Evolutionary conservation across 2,888 invertebrate genomes (phyloP).

Genomic region (Aromia moschata): DNA sequence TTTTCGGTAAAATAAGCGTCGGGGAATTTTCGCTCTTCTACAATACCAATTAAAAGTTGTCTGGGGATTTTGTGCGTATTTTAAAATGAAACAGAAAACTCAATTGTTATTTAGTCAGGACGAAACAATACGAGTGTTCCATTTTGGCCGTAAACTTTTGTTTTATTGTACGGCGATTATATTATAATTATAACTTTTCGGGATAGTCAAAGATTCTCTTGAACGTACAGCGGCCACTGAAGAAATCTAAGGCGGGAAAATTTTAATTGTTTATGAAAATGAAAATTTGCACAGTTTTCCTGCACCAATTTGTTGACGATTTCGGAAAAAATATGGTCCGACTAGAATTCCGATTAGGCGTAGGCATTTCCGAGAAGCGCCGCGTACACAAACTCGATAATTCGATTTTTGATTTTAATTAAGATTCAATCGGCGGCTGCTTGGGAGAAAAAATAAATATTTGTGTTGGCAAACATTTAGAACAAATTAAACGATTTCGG

Average conservation of each 20-base stretch:
- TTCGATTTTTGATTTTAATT: background rate
- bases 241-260: too few relatives aligned
- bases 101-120: slow-evolving; percentile 4
- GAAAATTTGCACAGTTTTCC: too few relatives aligned
- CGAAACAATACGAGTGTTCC: background rate
- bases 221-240: too few relatives aligned
- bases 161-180: background rate
- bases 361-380: too few relatives aligned
- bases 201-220: too few relatives aligned
- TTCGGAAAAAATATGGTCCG: too few relatives aligned
- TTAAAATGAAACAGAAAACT: slow-evolving; percentile 15
- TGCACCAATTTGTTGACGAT: too few relatives aligned
- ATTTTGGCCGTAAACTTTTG: slow-evolving; percentile 6
- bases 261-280: too few relatives aligned
- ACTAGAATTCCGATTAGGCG: too few relatives aligned
- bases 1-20: slow-evolving; percentile 10
- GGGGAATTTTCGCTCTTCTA: background rate
- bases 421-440: background rate
- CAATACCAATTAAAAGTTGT: slow-evolving; percentile 23
- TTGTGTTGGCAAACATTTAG: slow-evolving; percentile 9
- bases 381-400: too few relatives aligned
- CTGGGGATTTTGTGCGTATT: slow-evolving; percentile 15
- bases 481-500: slow-evolving; percentile 11
- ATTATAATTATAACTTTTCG: too few relatives aligned
- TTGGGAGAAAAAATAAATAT: slow-evolving; percentile 5